Base-by-base conservation (phyloP, 2,888 invertebrate species). In the Erebia aethiops region DNA sequence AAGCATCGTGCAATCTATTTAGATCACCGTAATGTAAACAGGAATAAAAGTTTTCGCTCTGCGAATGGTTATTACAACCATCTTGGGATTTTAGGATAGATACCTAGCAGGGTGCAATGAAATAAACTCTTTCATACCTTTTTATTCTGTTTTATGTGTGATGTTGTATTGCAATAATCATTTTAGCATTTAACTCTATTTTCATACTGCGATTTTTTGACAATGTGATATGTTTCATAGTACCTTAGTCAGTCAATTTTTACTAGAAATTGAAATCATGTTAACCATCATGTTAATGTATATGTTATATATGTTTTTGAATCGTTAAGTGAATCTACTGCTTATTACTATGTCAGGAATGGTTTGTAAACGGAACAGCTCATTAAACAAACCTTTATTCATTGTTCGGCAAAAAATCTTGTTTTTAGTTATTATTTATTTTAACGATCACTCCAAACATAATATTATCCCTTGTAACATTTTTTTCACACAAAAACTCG, bases 1-100 rank as follows among this genome's bases (percentile, higher is more conserved):
- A 52, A 58, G 61, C 52, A 52, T 51, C 21, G 56, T 65, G 49
- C 67, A 54, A 72, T 73, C 67, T 60, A 58, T 62, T 71, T 61
- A 70, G 64, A 74, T 69, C 61, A 72, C 54, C 73, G 69, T 75
- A 71, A 74, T 54, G 67, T 77, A 67, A 75, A 75, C 71, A 74
- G 71, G 66, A 67, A 61, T 56, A 56, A 64, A 64, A 49, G 18
- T 58, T 65, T 61, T 70, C 66, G 63, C 56, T 35, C 54, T 43
- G 52, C 68, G 58, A 71, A 74, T 70, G 71, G 66, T 60, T 76
- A 71, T 72, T 71, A 67, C 67, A 57, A 51, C 58, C 70, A 46
- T 69, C 64, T 69, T 62, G 54, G 70, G 70, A 63, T 70, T 69
- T 72, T 74, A 61, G 51, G 63, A 71, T 69, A 70, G 58, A 62